Evolutionary conservation across 2,797 vertebrate genomes (phyloP), one percentile per base, ranked within the genome.

Genomic region (Xyrichtys novacula): DNA sequence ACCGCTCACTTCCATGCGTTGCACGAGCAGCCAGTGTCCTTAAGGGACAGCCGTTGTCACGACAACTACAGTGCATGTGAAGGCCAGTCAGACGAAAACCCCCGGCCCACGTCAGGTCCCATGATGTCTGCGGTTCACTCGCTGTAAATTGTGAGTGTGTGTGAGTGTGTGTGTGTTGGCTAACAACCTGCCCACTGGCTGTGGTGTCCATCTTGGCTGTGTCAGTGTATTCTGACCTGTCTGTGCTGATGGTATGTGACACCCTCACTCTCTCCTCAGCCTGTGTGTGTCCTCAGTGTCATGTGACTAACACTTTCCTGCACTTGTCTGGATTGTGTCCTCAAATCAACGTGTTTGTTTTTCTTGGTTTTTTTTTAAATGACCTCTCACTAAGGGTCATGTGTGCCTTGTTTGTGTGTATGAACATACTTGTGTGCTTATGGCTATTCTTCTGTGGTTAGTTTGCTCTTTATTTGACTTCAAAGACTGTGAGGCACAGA

Each of bases 121-220:
- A 86, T 89, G 86, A 88, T 76, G 84, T 89, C 86, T 79, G 44
- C 20, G 57, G 58, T 63, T 62, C 39, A 32, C 67, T 81, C 44
- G 5, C 49, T 63, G 53, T 73, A 75, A 71, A 74, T 66, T 76
- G 69, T 78, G 55, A 52, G 55, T 65, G 67, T 38, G 58, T 16
- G 58, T 2, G 39, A 22, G 63, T 71, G 44, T 34, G 22, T 71
- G 36, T 42, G 32, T 60, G 76, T 76, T 49, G 58, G 52, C 29
- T 54, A 78, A 79, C 76, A 74, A 68, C 73, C 46, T 38, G 76
- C 80, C 80, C 75, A 56, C 65, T 60, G 62, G 85, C 80, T 25
- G 63, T 81, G 68, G 78, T 84, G 83, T 87, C 85, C 82, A 76
- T 86, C 85, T 84, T 85, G 81, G 79, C 78, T 83, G 65, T 77